Base-by-base conservation (phyloP, 2,888 invertebrate genomes). In the Toxonevra muliebris region DNA sequence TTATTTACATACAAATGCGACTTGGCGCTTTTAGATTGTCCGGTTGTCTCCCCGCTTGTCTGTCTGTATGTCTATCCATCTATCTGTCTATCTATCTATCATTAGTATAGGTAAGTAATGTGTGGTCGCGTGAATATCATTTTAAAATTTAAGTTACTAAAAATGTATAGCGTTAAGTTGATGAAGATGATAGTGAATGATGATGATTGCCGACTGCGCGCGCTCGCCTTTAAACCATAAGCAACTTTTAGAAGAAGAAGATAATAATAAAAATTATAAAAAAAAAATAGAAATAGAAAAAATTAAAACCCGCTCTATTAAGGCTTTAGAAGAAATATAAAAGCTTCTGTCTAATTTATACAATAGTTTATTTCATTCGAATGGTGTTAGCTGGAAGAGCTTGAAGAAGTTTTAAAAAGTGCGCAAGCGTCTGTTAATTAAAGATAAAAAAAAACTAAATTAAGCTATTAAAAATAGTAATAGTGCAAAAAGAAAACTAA, bases 281-380 rank as follows among this genome's bases (percentile, higher is more conserved):
- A 30, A 48, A 13, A 48, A 30, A 30, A 30, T 4, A 2, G 7
- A 30, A 30, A 30, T 30, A 30, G 30, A 30, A 30, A 30, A 4
- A 2, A 4, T 30, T 30, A 30, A 30, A 30, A 2, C 30, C 30
- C 7, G 30, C 30, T 30, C 30, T 30, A 30, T 30, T 30, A 30
- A 4, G 30, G 30, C 30, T 30, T 30, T 30, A 30, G 30, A 48
- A 15, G 40, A 57, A 50, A 52, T 69, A 69, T 69, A 69, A 66
- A 69, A 69, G 52, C 63, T 20, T 66, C 61, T 61, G 69, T 12
- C 43, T n/a, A 40, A 60, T 48, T 50, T 54, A 42, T 30, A 61
- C 10, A 43, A 48, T 63, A 66, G 69, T 69, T 69, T 69, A 66
- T 63, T 69, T 64, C 66, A 52, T 50, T 60, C 60, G 42, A 60